Evolutionary conservation across 2,797 vertebrate genomes (phyloP), one percentile per base, ranked within the genome.

Genomic region (Onychomys arenicola): DNA sequence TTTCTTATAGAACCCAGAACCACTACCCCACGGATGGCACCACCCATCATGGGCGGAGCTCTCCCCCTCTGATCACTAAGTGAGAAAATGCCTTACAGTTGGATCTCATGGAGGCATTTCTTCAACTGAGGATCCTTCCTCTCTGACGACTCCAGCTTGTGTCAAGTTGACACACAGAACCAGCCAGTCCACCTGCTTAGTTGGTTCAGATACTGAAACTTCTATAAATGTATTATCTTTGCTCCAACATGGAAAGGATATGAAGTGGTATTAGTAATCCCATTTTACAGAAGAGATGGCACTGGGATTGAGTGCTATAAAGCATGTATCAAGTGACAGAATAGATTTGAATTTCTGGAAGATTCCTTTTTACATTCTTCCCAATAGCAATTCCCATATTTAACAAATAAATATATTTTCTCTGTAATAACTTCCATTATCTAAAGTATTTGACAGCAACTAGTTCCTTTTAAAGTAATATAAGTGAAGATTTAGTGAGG

Each of bases 391-490:
- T 94, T 89, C n/a, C 46, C 52, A 7, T 23, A 61, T 93, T 96
- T 91, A 82, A 69, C 73, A 96, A 91, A 49, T 78, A 94, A 95
- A 73, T 94, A 19, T 77, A 52, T 93, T 59, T 90, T 37, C 46
- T 93, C 94, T 92, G 27, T 40, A 86, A 2, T 92, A 91, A 84
- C 76, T 97, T 93, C 37, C 49, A 90, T 69, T 46, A n/a, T 32
- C 63, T 87, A 21, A 78, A 32, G 25, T 91, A 55, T 93, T 91
- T 91, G 71, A 23, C 76, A 76, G 55, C 32, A 77, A 21, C 67
- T 94, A 2, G 83, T 95, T 96, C 89, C 87, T 96, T 91, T 91
- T 32, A 93, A 63, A 52, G 78, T 95, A 87, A 84, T 89, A n/a
- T 78, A 94, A 92, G 61, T 82, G 16, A 92, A 91, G 92, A 77